Conservation (phyloP, 1,140 invertebrate genomes). For the Scaptomyza hsui region DNA sequence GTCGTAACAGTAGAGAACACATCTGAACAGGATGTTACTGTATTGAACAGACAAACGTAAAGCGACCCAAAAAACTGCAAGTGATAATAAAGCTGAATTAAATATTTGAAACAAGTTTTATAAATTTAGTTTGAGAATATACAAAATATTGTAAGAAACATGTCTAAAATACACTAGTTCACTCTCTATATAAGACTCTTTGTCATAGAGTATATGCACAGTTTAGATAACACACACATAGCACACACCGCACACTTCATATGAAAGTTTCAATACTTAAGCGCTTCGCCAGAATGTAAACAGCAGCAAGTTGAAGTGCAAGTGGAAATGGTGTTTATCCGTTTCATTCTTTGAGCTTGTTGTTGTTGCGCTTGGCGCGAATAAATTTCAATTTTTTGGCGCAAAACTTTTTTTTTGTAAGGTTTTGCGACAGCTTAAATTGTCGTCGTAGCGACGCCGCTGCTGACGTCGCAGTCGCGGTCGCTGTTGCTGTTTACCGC, state of each 20-base stretch:
- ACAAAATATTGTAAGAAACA: background rate
- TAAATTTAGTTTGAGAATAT: too few species aligned
- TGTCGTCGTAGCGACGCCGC: conserved; percentile 51
- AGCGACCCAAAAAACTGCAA: conserved; percentile 60
- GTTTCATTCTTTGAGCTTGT: conserved; percentile 31
- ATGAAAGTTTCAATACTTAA: conserved; percentile 29
- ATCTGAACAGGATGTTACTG: conserved; percentile 1
- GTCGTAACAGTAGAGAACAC: conserved; percentile 26
- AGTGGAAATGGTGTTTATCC: conserved; percentile 79
- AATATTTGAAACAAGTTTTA: background rate
- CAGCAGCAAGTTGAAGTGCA: conserved; percentile 62
- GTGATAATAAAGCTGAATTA: conserved; percentile 51
- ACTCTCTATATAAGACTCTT: background rate
- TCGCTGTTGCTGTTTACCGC: conserved; percentile 68
- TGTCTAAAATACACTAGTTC: background rate
- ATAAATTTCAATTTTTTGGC: conserved; percentile 79
- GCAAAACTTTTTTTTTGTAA: conserved; percentile 40
- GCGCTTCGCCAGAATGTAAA: conserved; percentile 21
- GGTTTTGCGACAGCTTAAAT: conserved; percentile 67
- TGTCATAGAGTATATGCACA: background rate
- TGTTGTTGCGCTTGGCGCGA: conserved; percentile 40
- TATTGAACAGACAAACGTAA: conserved; percentile 2
- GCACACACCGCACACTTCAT: conserved; percentile 28
- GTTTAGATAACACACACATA: too few species aligned
- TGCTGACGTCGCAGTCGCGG: conserved; percentile 28